These are phyloP conservation scores for Cataglyphis albicans DNA, from an alignment of 2,888 invertebrate species.

Conservation along the genomic window DNA sequence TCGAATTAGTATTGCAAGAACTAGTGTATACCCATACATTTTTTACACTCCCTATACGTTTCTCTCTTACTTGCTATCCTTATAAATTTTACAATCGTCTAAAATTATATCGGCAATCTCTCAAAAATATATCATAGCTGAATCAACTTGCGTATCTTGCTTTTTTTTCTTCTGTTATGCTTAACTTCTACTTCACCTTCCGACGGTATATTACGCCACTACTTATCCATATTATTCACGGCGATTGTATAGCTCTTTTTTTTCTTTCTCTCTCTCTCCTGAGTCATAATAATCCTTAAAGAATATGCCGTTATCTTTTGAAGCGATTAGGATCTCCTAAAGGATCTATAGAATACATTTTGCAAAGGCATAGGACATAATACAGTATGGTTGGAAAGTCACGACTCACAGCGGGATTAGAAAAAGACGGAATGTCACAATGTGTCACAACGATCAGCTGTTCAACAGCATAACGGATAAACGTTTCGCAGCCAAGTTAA, in stretches of 20 bases:
- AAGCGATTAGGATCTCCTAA: slow-evolving; percentile 66
- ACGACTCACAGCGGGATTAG: slow-evolving; percentile 73
- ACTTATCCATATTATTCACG: slow-evolving; percentile 63
- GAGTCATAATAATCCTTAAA: slow-evolving; percentile 65
- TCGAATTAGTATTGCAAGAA: slow-evolving; percentile 18
- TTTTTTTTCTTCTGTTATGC: slow-evolving; percentile 44
- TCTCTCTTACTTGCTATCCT: slow-evolving; percentile 81
- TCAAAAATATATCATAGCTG: slow-evolving; percentile 85
- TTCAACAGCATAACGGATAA: slow-evolving; percentile 68
- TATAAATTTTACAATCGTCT: slow-evolving; percentile 85
- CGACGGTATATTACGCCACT: slow-evolving; percentile 59
- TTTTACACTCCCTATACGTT: slow-evolving; percentile 56
- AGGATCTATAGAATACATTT: slow-evolving; percentile 66
- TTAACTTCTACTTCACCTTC: slow-evolving; percentile 22
- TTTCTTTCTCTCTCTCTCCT: slow-evolving; percentile 49
- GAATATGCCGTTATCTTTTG: slow-evolving; percentile 62
- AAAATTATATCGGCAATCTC: slow-evolving; percentile 84
- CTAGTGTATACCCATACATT: slow-evolving; percentile 70
- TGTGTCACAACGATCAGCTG: slow-evolving; percentile 61
- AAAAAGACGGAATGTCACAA: slow-evolving; percentile 74
- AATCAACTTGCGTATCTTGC: slow-evolving; percentile 73
- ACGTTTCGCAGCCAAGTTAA: slow-evolving; percentile 65
- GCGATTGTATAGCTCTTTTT: slow-evolving; percentile 61
- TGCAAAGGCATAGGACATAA: slow-evolving; percentile 71
- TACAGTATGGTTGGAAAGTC: slow-evolving; percentile 68